These are phyloP conservation scores for Excalfactoria chinensis DNA, from an alignment of 2,113 vertebrate species.

Conservation along the genomic window DNA sequence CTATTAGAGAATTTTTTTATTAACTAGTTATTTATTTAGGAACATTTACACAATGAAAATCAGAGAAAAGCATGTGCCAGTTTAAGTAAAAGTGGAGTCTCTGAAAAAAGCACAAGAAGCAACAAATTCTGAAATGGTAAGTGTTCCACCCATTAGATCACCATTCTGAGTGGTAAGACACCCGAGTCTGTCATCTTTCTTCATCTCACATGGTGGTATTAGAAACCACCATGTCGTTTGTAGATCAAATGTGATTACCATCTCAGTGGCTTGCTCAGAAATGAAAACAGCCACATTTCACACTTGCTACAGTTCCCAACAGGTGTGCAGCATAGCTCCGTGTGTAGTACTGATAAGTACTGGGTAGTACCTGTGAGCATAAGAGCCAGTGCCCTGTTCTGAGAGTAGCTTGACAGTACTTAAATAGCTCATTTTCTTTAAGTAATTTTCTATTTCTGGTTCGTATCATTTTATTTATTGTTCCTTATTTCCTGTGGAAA, in stretches of 20 bases:
- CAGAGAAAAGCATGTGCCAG: background rate
- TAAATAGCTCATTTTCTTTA: too few relatives aligned
- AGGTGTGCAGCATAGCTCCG: background rate
- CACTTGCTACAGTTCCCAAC: background rate
- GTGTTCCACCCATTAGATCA: background rate
- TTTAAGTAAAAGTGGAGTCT: background rate
- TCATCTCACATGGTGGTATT: fast-evolving
- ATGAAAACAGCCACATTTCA: background rate
- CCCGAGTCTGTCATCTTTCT: background rate
- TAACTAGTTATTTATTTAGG: background rate
- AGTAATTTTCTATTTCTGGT: background rate
- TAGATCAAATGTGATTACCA: fast-evolving
- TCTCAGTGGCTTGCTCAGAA: background rate
- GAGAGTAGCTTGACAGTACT: background rate
- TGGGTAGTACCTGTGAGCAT: background rate
- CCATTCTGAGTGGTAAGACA: background rate
- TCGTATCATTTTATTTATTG: background rate
- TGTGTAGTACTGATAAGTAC: background rate
- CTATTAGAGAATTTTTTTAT: background rate
- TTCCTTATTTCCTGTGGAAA: background rate
- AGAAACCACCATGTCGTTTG: background rate
- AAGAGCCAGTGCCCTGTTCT: background rate
- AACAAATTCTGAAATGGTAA: background rate
- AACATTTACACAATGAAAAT: background rate
- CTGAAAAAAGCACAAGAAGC: background rate